Conservation (phyloP, 2,888 invertebrate species). For the Drosophila mimica region DNA sequence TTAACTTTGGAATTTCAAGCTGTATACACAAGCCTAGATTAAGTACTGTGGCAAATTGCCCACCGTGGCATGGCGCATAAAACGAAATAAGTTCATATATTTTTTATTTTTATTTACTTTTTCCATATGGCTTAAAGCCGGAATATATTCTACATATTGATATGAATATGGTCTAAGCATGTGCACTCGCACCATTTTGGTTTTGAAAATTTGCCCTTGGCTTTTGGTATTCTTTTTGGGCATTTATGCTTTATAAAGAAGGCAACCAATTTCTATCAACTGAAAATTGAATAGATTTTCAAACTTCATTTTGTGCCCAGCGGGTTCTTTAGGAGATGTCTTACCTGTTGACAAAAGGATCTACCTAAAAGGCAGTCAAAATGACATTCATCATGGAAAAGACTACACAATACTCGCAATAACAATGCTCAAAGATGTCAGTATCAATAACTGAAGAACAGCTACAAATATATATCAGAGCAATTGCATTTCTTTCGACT, state of each 20-base stretch:
- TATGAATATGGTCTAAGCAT: not conserved
- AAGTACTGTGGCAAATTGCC: not conserved
- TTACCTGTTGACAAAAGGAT: conserved; percentile 33
- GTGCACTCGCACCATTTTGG: conserved; percentile 36
- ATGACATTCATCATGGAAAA: conserved; percentile 3
- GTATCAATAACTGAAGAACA: conserved; percentile 14
- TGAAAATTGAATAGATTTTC: conserved; percentile 66
- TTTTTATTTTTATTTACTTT: conserved; percentile 57
- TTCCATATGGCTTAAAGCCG: conserved; percentile 36
- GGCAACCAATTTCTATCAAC: conserved; percentile 44
- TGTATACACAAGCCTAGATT: not conserved
- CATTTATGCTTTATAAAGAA: conserved; percentile 18
- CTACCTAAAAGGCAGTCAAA: conserved; percentile 18
- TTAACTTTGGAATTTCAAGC: not conserved
- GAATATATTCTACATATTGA: conserved; percentile 8
- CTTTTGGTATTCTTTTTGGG: conserved; percentile 43
- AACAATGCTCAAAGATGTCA: not conserved
- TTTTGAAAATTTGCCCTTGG: conserved; percentile 37
- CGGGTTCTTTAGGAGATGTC: conserved; percentile 15
- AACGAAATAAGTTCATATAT: conserved; percentile 63
- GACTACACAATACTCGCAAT: not conserved
- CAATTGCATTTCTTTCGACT: conserved; percentile 33
- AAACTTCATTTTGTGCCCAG: conserved; percentile 11
- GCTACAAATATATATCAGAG: conserved; percentile 12
- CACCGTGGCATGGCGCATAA: conserved; percentile 36